A percentile compares a stretch with the other conserved stretches of the same genome.
phyloP scores from a whole-genome alignment of 2,797 vertebrate genomes.

The Hozukius guyotensis region DNA sequence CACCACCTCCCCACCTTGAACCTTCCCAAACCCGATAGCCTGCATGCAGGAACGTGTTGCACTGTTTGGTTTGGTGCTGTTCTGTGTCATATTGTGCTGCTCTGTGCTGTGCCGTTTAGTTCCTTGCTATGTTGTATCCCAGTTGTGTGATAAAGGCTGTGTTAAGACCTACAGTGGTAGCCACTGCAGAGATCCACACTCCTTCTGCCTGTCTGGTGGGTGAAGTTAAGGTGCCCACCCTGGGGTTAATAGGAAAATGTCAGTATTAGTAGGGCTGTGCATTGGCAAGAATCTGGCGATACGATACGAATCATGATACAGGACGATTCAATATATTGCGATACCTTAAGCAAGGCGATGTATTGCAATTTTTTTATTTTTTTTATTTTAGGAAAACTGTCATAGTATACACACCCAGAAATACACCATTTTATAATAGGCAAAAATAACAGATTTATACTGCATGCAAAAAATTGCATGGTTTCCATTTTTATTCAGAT shows the following conservation, averaged over 20 bases:
- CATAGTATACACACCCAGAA: too few species aligned
- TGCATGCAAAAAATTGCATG: too few species aligned
- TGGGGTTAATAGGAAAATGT: neutral
- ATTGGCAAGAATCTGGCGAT: too few species aligned
- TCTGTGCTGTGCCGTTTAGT: conserved; percentile 19
- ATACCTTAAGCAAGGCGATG: too few species aligned
- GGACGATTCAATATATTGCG: too few species aligned
- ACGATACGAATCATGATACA: too few species aligned
- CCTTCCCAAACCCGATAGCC: conserved; percentile 22
- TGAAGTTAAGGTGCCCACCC: neutral
- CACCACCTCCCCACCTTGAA: conserved; percentile 5
- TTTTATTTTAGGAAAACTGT: too few species aligned
- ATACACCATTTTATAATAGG: too few species aligned
- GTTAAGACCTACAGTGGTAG: neutral
- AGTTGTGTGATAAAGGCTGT: neutral
- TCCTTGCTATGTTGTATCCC: neutral
- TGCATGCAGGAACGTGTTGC: conserved; percentile 65
- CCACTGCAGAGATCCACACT: conserved; percentile 18
- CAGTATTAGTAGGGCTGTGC: neutral
- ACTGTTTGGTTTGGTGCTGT: conserved; percentile 40
- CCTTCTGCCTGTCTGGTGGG: conserved; percentile 36
- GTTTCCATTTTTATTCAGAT: too few species aligned
- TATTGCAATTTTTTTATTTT: too few species aligned
- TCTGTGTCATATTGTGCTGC: conserved; percentile 5
- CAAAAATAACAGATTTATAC: too few species aligned